These are phyloP conservation scores for Drosophila ercepeae DNA, from an alignment of 1,140 invertebrate genomes.

Conservation along the genomic window DNA sequence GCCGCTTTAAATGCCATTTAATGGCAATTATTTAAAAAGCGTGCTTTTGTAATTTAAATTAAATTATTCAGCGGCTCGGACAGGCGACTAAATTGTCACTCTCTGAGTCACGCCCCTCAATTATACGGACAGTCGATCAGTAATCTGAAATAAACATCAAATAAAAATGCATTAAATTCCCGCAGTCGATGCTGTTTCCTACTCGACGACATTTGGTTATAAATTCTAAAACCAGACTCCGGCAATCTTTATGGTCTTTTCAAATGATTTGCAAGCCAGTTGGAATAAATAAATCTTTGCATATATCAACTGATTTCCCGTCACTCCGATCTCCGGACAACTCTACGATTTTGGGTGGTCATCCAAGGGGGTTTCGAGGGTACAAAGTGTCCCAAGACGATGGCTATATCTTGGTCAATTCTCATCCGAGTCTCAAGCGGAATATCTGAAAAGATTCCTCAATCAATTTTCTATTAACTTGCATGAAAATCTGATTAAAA, in stretches of 20 bases:
- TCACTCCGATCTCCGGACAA: no score
- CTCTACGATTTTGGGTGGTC: no score
- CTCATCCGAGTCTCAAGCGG: no score
- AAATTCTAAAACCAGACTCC: not conserved
- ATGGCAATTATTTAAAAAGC: slow-evolving; percentile 1
- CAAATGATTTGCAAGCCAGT: not conserved
- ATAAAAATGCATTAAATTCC: not conserved
- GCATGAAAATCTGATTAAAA: no score
- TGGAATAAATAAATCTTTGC: no score
- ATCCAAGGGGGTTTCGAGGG: no score
- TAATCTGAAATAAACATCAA: not conserved
- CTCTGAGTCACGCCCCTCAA: not conserved
- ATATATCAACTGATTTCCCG: no score
- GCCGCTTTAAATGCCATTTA: not conserved
- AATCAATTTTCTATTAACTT: no score
- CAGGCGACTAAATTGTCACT: not conserved
- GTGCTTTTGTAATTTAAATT: slow-evolving; percentile 4
- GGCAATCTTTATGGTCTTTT: not conserved
- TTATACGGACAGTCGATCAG: slow-evolving; percentile 1
- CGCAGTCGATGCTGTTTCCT: not conserved
- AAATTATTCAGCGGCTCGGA: not conserved
- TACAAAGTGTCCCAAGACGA: no score
- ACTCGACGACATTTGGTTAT: not conserved
- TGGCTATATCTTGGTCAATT: no score
- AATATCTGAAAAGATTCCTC: no score